phyloP scores from a whole-genome alignment of 2,888 invertebrate species.

The Bombylius major region DNA sequence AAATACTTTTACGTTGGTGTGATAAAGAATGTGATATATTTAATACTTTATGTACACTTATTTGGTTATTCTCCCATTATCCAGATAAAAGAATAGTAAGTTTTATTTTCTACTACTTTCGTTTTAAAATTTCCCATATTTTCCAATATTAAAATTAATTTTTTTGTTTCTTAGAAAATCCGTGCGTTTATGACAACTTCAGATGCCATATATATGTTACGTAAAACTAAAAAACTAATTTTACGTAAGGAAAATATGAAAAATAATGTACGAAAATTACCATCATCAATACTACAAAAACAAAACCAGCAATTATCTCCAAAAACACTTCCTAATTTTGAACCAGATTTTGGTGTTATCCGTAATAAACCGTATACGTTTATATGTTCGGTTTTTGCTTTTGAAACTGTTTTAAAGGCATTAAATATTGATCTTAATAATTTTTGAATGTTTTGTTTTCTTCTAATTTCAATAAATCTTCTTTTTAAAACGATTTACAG shows the following conservation, averaged over 20 bases:
- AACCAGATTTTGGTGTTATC: slow-evolving; percentile 35
- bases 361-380: slow-evolving; percentile 31
- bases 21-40: slow-evolving; percentile 52
- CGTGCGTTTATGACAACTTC: slow-evolving; percentile 32
- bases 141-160: not conserved
- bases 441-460: not conserved
- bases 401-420: slow-evolving; percentile 30
- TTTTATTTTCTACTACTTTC: not conserved
- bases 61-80: slow-evolving; percentile 48
- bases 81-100: slow-evolving; percentile 28
- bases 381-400: slow-evolving; percentile 33
- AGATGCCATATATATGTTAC: slow-evolving; percentile 33
- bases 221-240: slow-evolving; percentile 34
- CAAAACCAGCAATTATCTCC: slow-evolving; percentile 1
- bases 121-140: not conserved
- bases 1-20: slow-evolving; percentile 53
- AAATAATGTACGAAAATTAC: slow-evolving; percentile 27
- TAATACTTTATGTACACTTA: slow-evolving; percentile 49
- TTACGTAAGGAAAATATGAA: slow-evolving; percentile 37
- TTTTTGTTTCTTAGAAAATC: slow-evolving; percentile 25
- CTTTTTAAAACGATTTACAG: not conserved
- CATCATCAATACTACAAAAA: slow-evolving; percentile 6
- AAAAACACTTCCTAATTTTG: slow-evolving; percentile 28
- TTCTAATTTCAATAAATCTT: not conserved
- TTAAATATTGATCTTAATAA: slow-evolving; percentile 22